Evolutionary conservation across 2,113 vertebrate species (phyloP), one percentile per base, ranked within the genome.

Genomic region (Condylura cristata): DNA sequence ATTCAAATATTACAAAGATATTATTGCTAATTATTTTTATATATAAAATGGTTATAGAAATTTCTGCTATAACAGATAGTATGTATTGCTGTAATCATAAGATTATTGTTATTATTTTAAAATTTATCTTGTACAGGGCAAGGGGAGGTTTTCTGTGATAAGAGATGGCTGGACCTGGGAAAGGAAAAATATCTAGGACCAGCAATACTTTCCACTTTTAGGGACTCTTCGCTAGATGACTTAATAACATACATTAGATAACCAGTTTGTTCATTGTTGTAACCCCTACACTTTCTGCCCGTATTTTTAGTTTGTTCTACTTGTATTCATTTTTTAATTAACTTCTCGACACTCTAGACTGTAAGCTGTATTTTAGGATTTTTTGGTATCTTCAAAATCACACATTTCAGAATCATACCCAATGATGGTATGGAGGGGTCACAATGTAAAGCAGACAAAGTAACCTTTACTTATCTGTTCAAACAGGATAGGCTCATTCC

Each of bases 11-110:
- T 5, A 72, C 13, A 96, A 85, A 94, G 76, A 41, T 14, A 24
- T 80, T 89, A 39, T 2, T n/a, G 0, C 51, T 88, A 96, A 95
- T 92, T 60, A n/a, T 2, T 85, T 88, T 96, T 91, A 89, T 90
- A 96, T 76, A 63, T 90, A 9, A n/a, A 41, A 61, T 60, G 4
- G 48, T 0, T 46, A 12, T 12, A 22, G 89, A 93, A 26, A 70
- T 90, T 75, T 86, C 41, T 60, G n/a, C 12, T 39, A 51, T 5
- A 44, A 5, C 11, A 78, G 30, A 53, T 87, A 76, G 1, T 5
- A 26, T 17, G 5, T 18, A 92, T 75, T 28, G 16, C 20, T 76
- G 12, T 44, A 60, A 37, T 6, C 24, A 85, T 72, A 39, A 8
- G 2, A 3, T 30, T 65, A n/a, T 48, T 53, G 24, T 14, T 34